Evolutionary conservation across 2,113 vertebrate genomes (phyloP), one percentile per base, ranked within the genome.

Genomic region (Cheilinus undulatus): DNA sequence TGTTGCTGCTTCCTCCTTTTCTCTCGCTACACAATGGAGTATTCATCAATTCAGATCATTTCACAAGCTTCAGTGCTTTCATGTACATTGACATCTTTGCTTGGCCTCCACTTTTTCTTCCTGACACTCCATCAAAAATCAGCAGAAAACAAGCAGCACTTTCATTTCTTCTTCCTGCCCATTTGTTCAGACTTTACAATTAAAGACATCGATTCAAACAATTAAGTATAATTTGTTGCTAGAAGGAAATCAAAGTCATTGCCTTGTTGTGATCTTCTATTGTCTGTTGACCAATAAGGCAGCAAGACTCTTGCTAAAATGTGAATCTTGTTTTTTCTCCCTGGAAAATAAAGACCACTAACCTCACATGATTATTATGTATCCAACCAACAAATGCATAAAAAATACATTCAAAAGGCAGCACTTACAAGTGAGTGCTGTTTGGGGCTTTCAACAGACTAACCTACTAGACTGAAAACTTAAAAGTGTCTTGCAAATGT

Each of bases 241-340:
- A 61, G 51, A 51, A 30, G 22, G 5, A 3, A n/a, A 86, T 83
- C 46, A 80, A 78, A 75, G 61, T 64, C 24, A 11, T 12, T 30
- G 26, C 17, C 30, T 60, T 27, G 34, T 17, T 51, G 45, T 61
- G 69, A 17, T 48, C n/a, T 59, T 46, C 63, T 23, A 14, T 38
- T 84, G 58, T 60, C 64, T 58, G 59, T 12, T n/a, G n/a, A n/a
- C n/a, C n/a, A n/a, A n/a, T n/a, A n/a, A n/a, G n/a, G n/a, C n/a
- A n/a, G n/a, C n/a, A n/a, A n/a, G n/a, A n/a, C n/a, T n/a, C n/a
- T n/a, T n/a, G n/a, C n/a, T n/a, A n/a, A n/a, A n/a, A n/a, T n/a
- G n/a, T n/a, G n/a, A n/a, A n/a, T n/a, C n/a, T n/a, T n/a, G n/a
- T n/a, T n/a, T n/a, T n/a, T n/a, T n/a, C n/a, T n/a, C n/a, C n/a